Base-by-base conservation (phyloP, 2,888 invertebrate species). In the Danaus chrysippus region DNA sequence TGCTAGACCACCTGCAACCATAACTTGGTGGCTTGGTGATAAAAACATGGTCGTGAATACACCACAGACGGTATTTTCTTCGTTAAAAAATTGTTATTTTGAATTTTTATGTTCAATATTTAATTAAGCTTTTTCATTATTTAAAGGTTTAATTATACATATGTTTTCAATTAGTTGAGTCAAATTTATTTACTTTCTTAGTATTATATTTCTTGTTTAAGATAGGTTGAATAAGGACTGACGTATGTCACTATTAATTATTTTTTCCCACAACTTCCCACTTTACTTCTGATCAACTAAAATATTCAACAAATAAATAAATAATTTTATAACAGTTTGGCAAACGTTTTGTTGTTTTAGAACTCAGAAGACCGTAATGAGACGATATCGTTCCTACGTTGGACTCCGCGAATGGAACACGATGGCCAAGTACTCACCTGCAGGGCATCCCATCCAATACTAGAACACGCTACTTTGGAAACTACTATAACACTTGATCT, bases 11-110 rank as follows among this genome's bases (percentile, higher is more conserved):
- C 95, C 97, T 0, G 96, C 97, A 0, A 92, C 94, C 75, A 94
- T 97, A 67, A 94, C 95, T 0, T 97, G 97, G 97, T 96, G 94
- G 93, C 93, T 96, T 88, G 95, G 95, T 74, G 94, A 93, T 55
- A 92, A 93, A 66, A 93, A 93, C 70, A 84, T 96, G 69, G 91
- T 91, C 53, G 76, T 80, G 1, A 69, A 68, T 12, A 78, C 77
- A 1, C 71, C 77, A 15, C 88, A 89, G 65, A 84, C 86, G 79
- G 90, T 89, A 76, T 66, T 61, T 17, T 1, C 5, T 55, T 17
- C 10, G 54, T 58, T 54, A 19, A 44, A 34, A 34, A 34, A 34
- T 6, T 5, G 5, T 23, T 3, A 3, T 23, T 23, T 23, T 23
- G 23, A 1, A 23, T 23, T 23, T 23, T 23, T 23, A 23, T 23